Evolutionary conservation across 2,888 invertebrate species (phyloP).

Genomic region (Lycia hirtaria): DNA sequence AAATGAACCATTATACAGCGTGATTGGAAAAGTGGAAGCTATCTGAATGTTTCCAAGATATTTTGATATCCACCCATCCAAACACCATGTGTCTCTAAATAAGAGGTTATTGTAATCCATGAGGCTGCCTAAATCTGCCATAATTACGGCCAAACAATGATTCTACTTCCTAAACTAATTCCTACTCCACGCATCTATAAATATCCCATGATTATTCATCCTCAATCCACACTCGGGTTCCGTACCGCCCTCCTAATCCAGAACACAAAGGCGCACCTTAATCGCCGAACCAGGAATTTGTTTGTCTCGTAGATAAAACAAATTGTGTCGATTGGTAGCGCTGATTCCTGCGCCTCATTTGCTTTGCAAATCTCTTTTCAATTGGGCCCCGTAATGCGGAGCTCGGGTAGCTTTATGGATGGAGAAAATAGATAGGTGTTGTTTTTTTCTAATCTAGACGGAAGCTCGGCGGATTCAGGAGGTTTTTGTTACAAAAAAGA

Average conservation of each 20-base stretch:
- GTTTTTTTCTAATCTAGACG: conserved; percentile 8
- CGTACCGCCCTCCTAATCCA: conserved; percentile 25
- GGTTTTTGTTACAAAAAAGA: not conserved
- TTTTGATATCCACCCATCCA: no score
- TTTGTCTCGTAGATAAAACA: conserved; percentile 67
- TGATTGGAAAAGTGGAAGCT: no score
- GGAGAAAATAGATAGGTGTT: conserved; percentile 5
- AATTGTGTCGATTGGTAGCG: conserved; percentile 57
- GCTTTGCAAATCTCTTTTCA: conserved; percentile 35
- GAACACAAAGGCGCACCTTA: conserved; percentile 70
- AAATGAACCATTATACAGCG: no score
- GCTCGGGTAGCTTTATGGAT: conserved; percentile 16
- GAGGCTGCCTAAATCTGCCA: no score
- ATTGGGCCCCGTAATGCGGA: conserved; percentile 21
- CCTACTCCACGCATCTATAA: not conserved
- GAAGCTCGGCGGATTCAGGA: not conserved
- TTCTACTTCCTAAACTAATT: no score
- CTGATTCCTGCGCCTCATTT: conserved; percentile 34
- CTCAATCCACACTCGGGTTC: conserved; percentile 25
- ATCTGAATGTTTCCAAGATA: no score
- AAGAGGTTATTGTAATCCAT: no score
- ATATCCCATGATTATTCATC: conserved; percentile 3
- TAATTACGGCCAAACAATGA: no score
- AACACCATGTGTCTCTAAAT: no score
- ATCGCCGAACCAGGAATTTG: conserved; percentile 76